Evolutionary conservation across 1,140 invertebrate species (phyloP).

Genomic region (honey bee (Apis mellifera)): DNA sequence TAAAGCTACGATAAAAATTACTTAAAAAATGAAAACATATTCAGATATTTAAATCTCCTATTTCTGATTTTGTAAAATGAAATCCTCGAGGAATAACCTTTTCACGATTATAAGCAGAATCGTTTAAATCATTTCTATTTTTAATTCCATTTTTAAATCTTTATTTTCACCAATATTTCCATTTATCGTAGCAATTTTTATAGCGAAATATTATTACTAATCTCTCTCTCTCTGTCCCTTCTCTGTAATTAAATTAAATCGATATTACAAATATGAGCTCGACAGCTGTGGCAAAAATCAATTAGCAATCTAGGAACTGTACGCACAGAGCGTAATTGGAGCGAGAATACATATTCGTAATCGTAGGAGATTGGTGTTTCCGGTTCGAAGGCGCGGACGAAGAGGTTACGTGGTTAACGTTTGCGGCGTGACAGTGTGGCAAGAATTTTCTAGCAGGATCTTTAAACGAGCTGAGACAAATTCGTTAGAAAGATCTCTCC

Average conservation of each 20-base stretch:
- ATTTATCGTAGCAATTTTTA: neutral
- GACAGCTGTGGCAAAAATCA: neutral
- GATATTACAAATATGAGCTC: neutral
- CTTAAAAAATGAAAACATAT: neutral
- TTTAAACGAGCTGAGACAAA: slow-evolving; percentile 25
- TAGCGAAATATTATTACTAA: neutral
- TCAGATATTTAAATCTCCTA: neutral
- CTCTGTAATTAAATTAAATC: slow-evolving; percentile 17
- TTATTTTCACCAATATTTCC: neutral
- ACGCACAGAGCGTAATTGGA: neutral
- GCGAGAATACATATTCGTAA: neutral
- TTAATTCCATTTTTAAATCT: neutral
- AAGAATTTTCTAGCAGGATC: neutral
- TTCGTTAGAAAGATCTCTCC: slow-evolving; percentile 27
- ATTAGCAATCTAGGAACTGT: slow-evolving; percentile 16
- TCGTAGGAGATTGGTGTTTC: neutral
- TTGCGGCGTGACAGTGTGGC: neutral
- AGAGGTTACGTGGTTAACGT: neutral
- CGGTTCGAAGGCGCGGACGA: neutral
- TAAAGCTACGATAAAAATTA: too few species aligned
- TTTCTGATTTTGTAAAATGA: neutral
- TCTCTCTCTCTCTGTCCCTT: neutral
- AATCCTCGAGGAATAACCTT: neutral
- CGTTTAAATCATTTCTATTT: slow-evolving; percentile 16
- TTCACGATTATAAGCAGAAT: neutral